Evolutionary conservation across 1,140 invertebrate genomes (phyloP), one percentile per base, ranked within the genome.

Genomic region (Drosophila littoralis): DNA sequence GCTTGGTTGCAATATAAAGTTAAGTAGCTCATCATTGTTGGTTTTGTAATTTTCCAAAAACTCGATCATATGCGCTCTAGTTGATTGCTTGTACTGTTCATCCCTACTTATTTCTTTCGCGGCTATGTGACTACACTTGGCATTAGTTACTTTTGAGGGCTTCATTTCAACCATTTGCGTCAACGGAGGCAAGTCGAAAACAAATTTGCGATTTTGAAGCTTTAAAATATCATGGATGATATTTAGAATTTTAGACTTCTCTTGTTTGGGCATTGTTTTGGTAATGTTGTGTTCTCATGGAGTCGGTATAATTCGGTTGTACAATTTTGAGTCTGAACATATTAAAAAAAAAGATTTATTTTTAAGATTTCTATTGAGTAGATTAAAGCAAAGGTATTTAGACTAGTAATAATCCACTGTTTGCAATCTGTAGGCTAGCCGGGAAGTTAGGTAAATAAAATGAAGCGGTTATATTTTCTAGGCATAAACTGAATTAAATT

Each of bases 11-110:
- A 40, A 13, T 13, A 33, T 38, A 12, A 40, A 50, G 22, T 48
- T 38, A 10, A 64, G 13, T 6, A 64, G 9, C 22, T 40, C 35
- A 40, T 38, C 22, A 13, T 64, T 55, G 12, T 71, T 55, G 12
- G 9, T 17, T 32, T 54, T 57, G 15, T 50, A 40, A 3, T 40
- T 9, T 7, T n/a, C 32, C 10, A 70, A 38, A 6, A 38, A 54
- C 3, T 40, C 22, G 6, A 17, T 10, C 59, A 64, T 38, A 13
- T 57, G 35, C 0, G 13, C 8, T 10, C 13, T 70, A 1, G 42
- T 57, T n/a, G 33, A 13, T 13, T 15, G 7, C 33, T 35, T 57
- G 7, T 48, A n/a, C n/a, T 12, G 15, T 6, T 40, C 35, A 13
- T 36, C 13, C 12, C 33, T n/a, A 33, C 5, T 13, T 5, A 6